phyloP scores from a whole-genome alignment of 2,888 invertebrate genomes.

The Balanococcus diminutus region DNA sequence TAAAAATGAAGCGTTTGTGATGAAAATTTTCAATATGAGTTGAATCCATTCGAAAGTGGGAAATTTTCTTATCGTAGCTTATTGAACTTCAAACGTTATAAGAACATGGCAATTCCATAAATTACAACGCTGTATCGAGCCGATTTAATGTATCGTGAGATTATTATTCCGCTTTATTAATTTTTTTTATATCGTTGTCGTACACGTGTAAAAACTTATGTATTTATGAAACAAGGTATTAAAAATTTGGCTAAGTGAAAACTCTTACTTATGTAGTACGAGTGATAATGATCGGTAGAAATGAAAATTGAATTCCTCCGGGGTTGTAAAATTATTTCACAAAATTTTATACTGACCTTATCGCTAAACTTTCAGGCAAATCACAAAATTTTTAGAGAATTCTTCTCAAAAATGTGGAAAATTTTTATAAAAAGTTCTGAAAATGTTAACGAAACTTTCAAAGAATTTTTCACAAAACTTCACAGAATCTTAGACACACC shows the following conservation, averaged over 20 bases:
- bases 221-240: neutral
- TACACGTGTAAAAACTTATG: neutral
- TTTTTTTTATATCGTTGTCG: neutral
- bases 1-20: neutral
- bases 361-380: no score
- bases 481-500: no score
- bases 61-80: neutral
- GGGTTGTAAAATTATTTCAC: no score
- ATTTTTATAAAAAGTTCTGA: no score
- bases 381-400: no score
- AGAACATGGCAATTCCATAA: neutral
- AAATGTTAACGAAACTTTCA: no score
- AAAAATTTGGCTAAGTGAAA: neutral
- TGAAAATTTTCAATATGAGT: neutral
- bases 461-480: no score
- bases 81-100: neutral
- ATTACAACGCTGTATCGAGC: neutral
- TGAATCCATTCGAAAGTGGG: no score
- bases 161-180: neutral
- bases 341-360: no score
- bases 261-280: neutral
- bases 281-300: neutral
- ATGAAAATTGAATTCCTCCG: no score
- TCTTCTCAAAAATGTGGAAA: no score
- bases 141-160: conserved; percentile 3